Conservation (phyloP, 2,888 invertebrate species). For the Nomada ruficornis region DNA sequence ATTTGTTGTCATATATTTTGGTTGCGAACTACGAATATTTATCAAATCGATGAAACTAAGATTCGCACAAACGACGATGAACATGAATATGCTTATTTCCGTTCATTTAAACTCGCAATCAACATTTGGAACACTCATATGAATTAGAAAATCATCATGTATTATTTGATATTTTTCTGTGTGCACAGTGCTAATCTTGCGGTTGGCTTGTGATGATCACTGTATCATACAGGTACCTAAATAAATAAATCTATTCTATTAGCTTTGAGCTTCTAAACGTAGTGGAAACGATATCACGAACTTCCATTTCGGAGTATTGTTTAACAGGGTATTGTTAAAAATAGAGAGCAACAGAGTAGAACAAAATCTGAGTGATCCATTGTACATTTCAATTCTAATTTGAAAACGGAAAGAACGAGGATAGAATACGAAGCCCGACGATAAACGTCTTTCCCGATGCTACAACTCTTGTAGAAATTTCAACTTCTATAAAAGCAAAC, state of each 20-base stretch:
- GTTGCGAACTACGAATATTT: background rate
- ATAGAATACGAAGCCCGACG: background rate
- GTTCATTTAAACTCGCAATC: slow-evolving; percentile 30
- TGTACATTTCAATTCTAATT: background rate
- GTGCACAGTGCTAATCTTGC: slow-evolving; percentile 73
- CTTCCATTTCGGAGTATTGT: slow-evolving; percentile 33
- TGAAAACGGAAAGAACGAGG: background rate
- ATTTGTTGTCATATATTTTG: background rate
- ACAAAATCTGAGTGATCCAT: slow-evolving; percentile 9
- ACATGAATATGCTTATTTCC: slow-evolving; percentile 21
- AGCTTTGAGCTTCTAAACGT: slow-evolving; percentile 61
- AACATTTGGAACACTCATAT: slow-evolving; percentile 26
- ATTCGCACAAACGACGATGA: background rate
- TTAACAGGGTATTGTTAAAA: slow-evolving; percentile 3
- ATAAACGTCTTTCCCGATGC: background rate
- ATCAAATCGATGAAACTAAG: background rate
- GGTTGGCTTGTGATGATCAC: slow-evolving; percentile 71
- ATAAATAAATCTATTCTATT: slow-evolving; percentile 65
- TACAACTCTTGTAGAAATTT: background rate
- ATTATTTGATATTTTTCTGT: slow-evolving; percentile 71
- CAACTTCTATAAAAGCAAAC: background rate
- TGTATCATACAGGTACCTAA: slow-evolving; percentile 73
- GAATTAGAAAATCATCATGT: slow-evolving; percentile 54
- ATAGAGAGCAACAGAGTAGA: background rate
- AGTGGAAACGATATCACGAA: slow-evolving; percentile 40